A percentile compares a stretch with the other conserved stretches of the same genome.
These are phyloP conservation scores for Anguilla obscura DNA, from an alignment of 2,797 vertebrate genomes.

Conservation along the genomic window DNA sequence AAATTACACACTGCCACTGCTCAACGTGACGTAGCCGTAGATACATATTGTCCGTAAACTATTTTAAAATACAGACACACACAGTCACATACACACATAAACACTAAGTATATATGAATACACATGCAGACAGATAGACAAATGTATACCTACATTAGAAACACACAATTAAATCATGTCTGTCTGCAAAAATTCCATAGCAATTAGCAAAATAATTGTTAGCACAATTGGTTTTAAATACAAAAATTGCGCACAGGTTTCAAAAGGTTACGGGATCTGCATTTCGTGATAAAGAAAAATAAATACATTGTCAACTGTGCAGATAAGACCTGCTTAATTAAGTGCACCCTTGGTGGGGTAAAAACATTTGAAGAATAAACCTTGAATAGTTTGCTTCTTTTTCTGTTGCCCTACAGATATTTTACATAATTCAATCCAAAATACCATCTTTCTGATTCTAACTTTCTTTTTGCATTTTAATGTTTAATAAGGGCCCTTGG, in stretches of 20 bases:
- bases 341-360: slow-evolving; percentile 60
- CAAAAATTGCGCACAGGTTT: slow-evolving; percentile 56
- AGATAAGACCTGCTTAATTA: slow-evolving; percentile 70
- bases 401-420: slow-evolving; percentile 86
- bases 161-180: slow-evolving; percentile 24
- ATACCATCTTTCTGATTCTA: slow-evolving; percentile 89
- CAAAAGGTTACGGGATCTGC: slow-evolving; percentile 64
- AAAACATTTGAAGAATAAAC: slow-evolving; percentile 79
- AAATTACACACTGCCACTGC: neutral
- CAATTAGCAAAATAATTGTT: slow-evolving; percentile 66
- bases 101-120: neutral
- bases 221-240: slow-evolving; percentile 49
- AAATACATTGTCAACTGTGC: slow-evolving; percentile 65
- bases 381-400: slow-evolving; percentile 76
- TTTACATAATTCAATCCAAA: slow-evolving; percentile 98
- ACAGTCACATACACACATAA: slow-evolving; percentile 19
- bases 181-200: slow-evolving; percentile 54
- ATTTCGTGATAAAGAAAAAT: slow-evolving; percentile 64
- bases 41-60: neutral
- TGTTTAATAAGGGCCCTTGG: slow-evolving; percentile 95
- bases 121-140: slow-evolving; percentile 48
- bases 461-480: slow-evolving; percentile 92
- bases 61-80: neutral
- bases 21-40: neutral
- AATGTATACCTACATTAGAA: neutral